phyloP scores from a whole-genome alignment of 2,888 invertebrate species.

The Prenolepis imparis region DNA sequence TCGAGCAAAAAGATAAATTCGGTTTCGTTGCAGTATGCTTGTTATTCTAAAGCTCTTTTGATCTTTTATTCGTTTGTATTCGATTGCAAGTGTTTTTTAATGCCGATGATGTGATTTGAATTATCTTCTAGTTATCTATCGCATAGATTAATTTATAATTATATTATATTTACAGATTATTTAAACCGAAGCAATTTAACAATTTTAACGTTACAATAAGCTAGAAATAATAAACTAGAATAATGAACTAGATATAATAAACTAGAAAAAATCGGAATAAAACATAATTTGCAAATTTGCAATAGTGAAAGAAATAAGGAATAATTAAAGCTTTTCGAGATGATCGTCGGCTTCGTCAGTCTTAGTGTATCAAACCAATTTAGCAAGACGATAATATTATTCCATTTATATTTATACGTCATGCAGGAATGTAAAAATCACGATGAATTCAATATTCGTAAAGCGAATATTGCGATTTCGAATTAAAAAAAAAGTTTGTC shows the following conservation, averaged over 20 bases:
- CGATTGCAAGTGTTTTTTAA: conserved; percentile 2
- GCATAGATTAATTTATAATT: not conserved
- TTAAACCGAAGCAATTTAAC: not conserved
- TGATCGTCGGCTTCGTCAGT: conserved; percentile 57
- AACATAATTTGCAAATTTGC: too few relatives aligned
- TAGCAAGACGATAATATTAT: conserved; percentile 6
- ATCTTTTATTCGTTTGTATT: not conserved
- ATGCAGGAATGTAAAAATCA: conserved; percentile 37
- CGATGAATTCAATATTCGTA: not conserved
- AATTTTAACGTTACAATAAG: not conserved
- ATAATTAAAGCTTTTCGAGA: conserved; percentile 34
- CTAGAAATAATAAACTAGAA: not conserved
- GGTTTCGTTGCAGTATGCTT: conserved; percentile 3
- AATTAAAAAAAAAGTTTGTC: not conserved
- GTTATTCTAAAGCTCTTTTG: conserved; percentile 8
- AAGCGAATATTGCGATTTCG: not conserved
- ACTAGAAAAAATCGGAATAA: not conserved
- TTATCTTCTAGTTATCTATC: not conserved
- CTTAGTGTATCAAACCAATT: conserved; percentile 33
- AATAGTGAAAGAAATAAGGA: not conserved
- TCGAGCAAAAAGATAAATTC: conserved; percentile 32
- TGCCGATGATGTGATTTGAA: not conserved
- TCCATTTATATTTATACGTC: not conserved
- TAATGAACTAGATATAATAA: not conserved
- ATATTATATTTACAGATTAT: not conserved